These are phyloP conservation scores for Cacatua alba DNA, from an alignment of 2,113 vertebrate genomes.

Conservation along the genomic window DNA sequence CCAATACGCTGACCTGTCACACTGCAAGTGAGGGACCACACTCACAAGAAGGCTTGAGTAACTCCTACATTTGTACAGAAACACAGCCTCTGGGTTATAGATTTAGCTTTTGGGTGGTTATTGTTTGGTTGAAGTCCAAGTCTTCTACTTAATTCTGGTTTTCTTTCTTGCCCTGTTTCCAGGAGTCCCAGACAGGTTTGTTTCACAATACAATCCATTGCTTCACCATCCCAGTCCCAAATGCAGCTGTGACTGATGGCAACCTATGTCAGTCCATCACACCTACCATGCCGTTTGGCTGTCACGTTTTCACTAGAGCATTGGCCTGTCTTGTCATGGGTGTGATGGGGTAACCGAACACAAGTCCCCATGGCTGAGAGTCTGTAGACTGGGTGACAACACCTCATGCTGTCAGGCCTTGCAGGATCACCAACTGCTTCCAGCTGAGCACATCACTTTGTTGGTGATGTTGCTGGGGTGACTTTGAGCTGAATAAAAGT, in stretches of 20 bases:
- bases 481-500: background rate
- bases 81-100: background rate
- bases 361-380: background rate
- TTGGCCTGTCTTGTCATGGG: background rate
- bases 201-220: background rate
- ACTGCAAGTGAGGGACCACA: rapidly evolving
- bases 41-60: background rate
- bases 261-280: background rate
- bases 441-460: rapidly evolving
- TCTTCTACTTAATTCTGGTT: too few relatives aligned
- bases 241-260: background rate
- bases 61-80: background rate
- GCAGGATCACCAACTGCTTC: background rate
- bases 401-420: rapidly evolving
- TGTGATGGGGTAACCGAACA: background rate
- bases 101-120: background rate
- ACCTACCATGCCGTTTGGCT: rapidly evolving
- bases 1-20: rapidly evolving
- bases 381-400: rapidly evolving
- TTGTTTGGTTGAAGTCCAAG: background rate
- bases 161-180: background rate
- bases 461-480: background rate
- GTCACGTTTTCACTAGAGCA: background rate
- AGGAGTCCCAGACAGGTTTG: rapidly evolving
- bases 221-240: background rate